Evolutionary conservation across 2,888 invertebrate species (phyloP), one percentile per base, ranked within the genome.

Genomic region (Sipha maydis): DNA sequence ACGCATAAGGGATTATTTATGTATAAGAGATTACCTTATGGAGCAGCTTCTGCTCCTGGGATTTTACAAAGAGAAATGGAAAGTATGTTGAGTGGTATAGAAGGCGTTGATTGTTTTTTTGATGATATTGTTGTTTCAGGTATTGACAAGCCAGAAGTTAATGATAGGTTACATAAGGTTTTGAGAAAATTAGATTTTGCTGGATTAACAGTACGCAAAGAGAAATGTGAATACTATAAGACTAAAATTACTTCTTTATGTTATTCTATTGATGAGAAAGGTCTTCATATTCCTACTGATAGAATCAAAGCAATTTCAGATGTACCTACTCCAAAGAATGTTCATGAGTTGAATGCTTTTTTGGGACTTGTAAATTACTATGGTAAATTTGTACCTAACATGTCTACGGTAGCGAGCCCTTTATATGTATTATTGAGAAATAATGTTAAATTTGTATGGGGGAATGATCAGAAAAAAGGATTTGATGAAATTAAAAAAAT

Each of bases 1-100:
- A 92, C 92, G 0, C 91, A 91, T 69, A 90, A 76, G 41, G 41
- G 92, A 0, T 80, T 92, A 4, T 92, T 90, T 89, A 89, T 90
- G 54, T 91, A 91, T 76, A 91, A 91, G 73, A 90, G 92, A 34
- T 89, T 92, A 48, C 91, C 91, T 8, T 92, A 91, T 90, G 92
- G 92, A 19, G 91, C 92, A n/a, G 90, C 91, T 8, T 90, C 90
- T n/a, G 91, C 92, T 28, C 91, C 91, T 17, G 56, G 78, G 25
- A 78, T 56, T 7, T 31, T 54, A 2, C 56, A 7, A 28, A 85
- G 90, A 77, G 90, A 90, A n/a, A 90, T 92, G 67, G 92, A 92
- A 89, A 90, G 91, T 80, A 89, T 91, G 54, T 89, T 92, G 14
- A 86, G 89, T 77, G 91, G 91, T 9, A 89, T 91, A 8, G 90